Conservation (phyloP, 2,113 vertebrate species). For the Arenaria interpres region DNA sequence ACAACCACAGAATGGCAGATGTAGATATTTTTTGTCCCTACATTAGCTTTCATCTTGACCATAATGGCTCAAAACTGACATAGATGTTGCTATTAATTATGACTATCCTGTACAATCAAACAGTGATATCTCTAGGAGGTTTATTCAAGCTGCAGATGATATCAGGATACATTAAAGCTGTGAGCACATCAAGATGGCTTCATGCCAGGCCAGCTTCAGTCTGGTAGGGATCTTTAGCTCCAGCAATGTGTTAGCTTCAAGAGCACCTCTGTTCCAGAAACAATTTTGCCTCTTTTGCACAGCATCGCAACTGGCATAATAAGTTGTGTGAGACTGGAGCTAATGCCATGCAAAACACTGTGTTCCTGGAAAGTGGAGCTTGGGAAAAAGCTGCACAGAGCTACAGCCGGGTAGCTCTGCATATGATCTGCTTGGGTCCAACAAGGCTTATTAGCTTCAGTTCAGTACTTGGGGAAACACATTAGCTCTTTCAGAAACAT, state of each 20-base stretch:
- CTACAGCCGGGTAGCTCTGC: background rate
- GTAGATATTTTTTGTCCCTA: background rate
- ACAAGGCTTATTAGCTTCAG: background rate
- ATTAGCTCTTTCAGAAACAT: background rate
- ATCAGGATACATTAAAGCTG: background rate
- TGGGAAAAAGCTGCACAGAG: background rate
- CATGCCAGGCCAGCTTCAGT: background rate
- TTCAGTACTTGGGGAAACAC: background rate
- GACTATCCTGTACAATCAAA: background rate
- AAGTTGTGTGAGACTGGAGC: background rate
- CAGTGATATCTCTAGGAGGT: background rate
- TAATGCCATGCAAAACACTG: background rate
- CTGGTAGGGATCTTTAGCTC: background rate
- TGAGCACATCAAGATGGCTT: background rate
- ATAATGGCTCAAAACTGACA: background rate
- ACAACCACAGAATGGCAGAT: background rate
- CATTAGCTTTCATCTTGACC: background rate
- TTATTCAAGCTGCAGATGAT: conserved; percentile 29
- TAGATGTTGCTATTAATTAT: background rate
- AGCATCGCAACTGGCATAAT: background rate
- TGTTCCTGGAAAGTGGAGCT: background rate
- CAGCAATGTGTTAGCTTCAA: background rate
- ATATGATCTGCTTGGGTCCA: background rate
- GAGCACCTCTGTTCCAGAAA: conserved; percentile 23
- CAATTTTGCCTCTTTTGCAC: background rate